Evolutionary conservation across 2,888 invertebrate species (phyloP), one percentile per base, ranked within the genome.

Genomic region (Drosophila kuntzei): DNA sequence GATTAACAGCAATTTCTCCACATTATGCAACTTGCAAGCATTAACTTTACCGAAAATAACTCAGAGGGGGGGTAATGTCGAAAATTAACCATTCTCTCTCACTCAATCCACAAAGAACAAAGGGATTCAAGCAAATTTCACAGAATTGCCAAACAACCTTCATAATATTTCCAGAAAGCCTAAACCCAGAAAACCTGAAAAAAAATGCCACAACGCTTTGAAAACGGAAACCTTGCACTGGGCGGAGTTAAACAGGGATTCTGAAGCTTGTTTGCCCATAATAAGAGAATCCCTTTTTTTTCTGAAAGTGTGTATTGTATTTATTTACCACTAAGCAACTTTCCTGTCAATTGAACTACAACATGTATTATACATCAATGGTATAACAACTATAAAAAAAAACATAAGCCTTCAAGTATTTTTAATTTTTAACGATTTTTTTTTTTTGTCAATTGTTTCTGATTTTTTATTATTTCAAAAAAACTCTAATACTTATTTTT

Each of bases 121-220:
- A 76, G 65, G 32, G 68, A 67, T 32, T 61, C 86, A 44, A 49
- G 75, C 71, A 78, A 87, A 85, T 87, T 87, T 64, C 78, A 80
- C 68, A 12, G 74, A 78, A 80, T 84, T 87, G 58, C 64, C 62
- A 55, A 55, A 51, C 69, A 80, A 84, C 80, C 78, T 87, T 83
- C 72, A 65, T 62, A 58, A 62, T 70, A 71, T 79, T 64, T 55
- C 49, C 39, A 55, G 61, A 51, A 62, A 62, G 25, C 67, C 51
- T 46, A 43, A 59, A 22, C 39, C 60, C 49, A 36, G 47, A 29
- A 34, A 12, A 12, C 0, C n/a, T n/a, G n/a, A 16, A n/a, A 20
- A 46, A 25, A 59, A 49, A 62, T 32, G 39, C 64, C 18, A 54
- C n/a, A 55, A 3, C 22, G 47, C 51, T 37, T 50, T 37, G 44